Conservation (phyloP, 2,888 invertebrate genomes). For the Catocala nupta region DNA sequence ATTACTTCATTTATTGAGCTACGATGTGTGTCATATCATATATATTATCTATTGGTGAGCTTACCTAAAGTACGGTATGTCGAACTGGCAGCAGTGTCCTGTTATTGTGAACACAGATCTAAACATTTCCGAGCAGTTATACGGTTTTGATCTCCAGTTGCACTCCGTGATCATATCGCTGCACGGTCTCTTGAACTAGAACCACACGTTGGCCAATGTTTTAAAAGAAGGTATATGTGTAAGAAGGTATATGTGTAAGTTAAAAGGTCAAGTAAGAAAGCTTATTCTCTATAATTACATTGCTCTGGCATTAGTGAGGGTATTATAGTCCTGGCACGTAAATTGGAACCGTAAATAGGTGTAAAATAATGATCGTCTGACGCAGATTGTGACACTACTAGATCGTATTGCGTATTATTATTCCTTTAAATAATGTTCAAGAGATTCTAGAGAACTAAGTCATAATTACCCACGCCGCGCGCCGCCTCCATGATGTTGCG, state of each 20-base stretch:
- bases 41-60: neutral
- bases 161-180: constrained; percentile 63
- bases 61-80: constrained; percentile 71
- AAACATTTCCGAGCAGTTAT: constrained; percentile 73
- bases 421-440: too few relatives aligned
- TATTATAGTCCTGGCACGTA: neutral
- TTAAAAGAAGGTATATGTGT: neutral
- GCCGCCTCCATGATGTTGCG: too few relatives aligned
- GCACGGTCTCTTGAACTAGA: constrained; percentile 74
- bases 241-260: neutral
- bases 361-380: neutral
- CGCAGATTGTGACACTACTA: neutral
- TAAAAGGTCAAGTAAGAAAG: too few relatives aligned
- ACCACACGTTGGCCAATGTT: constrained; percentile 4
- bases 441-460: too few relatives aligned
- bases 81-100: constrained; percentile 78
- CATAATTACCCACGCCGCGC: too few relatives aligned
- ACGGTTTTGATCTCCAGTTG: constrained; percentile 66
- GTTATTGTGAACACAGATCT: constrained; percentile 59
- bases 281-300: too few relatives aligned
- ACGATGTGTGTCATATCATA: neutral
- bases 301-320: too few relatives aligned
- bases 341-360: constrained; percentile 2
- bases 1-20: too few relatives aligned
- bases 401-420: neutral